Evolutionary conservation across 1,140 invertebrate species (phyloP), one percentile per base, ranked within the genome.

Genomic region (Bombus balteatus): DNA sequence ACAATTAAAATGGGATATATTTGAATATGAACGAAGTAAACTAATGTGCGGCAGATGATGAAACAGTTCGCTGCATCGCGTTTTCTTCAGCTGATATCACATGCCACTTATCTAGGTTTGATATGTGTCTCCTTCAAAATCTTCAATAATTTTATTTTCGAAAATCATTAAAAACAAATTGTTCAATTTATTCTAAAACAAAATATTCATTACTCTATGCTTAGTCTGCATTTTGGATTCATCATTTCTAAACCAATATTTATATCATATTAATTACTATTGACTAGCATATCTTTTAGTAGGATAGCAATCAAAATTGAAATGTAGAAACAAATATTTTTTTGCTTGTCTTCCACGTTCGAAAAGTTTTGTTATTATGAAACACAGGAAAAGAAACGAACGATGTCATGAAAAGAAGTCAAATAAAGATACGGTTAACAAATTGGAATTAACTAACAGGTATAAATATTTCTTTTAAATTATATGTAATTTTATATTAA

Each of bases 301-400:
- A 75, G 32, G 10, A 28, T 4, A 83, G 13, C 34, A 74, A 28
- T 32, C 34, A 37, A 59, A n/a, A 13, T 66, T 47, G 43, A 70
- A 59, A 77, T 75, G n/a, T 57, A 53, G 13, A 37, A 10, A 39
- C 6, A 25, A 39, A 37, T 65, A 28, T n/a, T 66, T 47, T 34
- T 74, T 22, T 0, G 6, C n/a, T 66, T 15, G n/a, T 41, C 34
- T 41, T 47, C 8, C 4, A 32, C 39, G 22, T 39, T 39, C n/a
- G 39, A 43, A n/a, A 68, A 3, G 2, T 68, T 34, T 2, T 57
- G 25, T 39, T 70, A 39, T 0, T 80, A 88, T 88, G 87, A 88
- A 83, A 80, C 41, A 76, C 78, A 62, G 37, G 15, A 62, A 89
- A 13, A 82, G 39, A n/a, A 68, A n/a, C 10, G 3, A 13, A 3